Evolutionary conservation across 1,140 invertebrate species (phyloP).

Genomic region (Bactericera cockerelli): DNA sequence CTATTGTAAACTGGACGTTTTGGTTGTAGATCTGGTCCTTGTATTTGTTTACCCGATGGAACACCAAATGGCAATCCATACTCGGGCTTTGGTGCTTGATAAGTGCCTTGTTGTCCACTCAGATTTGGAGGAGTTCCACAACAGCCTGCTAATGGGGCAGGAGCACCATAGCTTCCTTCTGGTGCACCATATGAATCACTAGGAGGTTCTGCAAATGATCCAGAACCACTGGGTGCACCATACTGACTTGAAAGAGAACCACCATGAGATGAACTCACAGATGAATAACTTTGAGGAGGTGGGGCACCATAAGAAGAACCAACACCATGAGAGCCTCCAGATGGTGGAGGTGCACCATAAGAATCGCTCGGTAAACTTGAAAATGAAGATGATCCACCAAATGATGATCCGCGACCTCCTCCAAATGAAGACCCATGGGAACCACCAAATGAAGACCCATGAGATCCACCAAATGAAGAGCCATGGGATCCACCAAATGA

Average conservation of each 20-base stretch:
- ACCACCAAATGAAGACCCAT: neutral
- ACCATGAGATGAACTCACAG: neutral
- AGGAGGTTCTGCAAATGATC: slow-evolving; percentile 15
- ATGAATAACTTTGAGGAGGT: neutral
- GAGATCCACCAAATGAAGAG: neutral
- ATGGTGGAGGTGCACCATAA: slow-evolving; percentile 15
- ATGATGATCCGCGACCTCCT: neutral
- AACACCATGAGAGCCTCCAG: slow-evolving; percentile 10
- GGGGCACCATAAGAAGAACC: neutral
- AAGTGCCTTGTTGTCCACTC: slow-evolving; percentile 2
- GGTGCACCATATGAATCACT: slow-evolving; percentile 19
- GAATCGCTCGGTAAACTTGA: neutral
- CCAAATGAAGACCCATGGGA: slow-evolving; percentile 6
- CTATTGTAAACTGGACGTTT: slow-evolving; percentile 46
- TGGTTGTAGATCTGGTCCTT: slow-evolving; percentile 29
- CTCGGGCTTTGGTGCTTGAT: slow-evolving; percentile 11
- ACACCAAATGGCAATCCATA: slow-evolving; percentile 21
- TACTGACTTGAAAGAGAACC: slow-evolving; percentile 12
- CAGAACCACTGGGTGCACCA: neutral
- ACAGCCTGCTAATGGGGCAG: slow-evolving; percentile 19
- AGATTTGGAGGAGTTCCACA: slow-evolving; percentile 23
- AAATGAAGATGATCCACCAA: no score
- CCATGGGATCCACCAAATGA: no score
- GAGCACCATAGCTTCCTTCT: slow-evolving; percentile 20
- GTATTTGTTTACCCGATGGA: slow-evolving; percentile 24